A percentile compares a stretch with the other conserved stretches of the same genome.
phyloP scores from a whole-genome alignment of 1,140 invertebrate genomes.

The Cecropterus lyciades region DNA sequence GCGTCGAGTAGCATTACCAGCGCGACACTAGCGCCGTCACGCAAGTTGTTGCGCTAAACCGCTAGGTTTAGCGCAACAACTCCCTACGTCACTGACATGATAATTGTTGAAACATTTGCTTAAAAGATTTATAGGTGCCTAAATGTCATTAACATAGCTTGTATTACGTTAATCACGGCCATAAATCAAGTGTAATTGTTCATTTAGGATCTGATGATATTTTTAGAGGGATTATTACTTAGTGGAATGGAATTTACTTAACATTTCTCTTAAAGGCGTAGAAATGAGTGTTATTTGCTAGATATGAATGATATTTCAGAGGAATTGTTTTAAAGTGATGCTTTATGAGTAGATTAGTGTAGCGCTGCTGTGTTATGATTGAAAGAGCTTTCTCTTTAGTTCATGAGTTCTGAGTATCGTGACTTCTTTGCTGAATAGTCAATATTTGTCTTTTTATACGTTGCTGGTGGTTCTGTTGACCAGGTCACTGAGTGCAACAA shows the following conservation, averaged over 20 bases:
- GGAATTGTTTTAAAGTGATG: too few relatives aligned
- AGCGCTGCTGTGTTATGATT: too few relatives aligned
- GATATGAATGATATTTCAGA: too few relatives aligned
- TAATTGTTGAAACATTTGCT: slow-evolving; percentile 62
- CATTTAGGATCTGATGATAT: slow-evolving; percentile 28
- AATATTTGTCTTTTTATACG: too few relatives aligned
- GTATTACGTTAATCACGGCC: slow-evolving; percentile 20
- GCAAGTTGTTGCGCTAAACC: too few relatives aligned
- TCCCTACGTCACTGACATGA: slow-evolving; percentile 44
- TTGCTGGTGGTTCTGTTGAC: too few relatives aligned
- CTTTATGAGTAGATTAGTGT: too few relatives aligned
- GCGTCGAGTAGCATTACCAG: slow-evolving; percentile 54
- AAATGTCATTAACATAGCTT: slow-evolving; percentile 32
- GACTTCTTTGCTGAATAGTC: too few relatives aligned
- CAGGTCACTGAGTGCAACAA: too few relatives aligned
- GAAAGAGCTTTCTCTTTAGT: too few relatives aligned
- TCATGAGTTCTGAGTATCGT: too few relatives aligned
- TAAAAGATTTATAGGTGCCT: slow-evolving; percentile 63
- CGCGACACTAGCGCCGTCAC: slow-evolving; percentile 48
- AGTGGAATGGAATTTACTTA: slow-evolving; percentile 2
- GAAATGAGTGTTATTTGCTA: background rate
- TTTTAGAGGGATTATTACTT: slow-evolving; percentile 16
- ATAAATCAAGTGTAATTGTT: slow-evolving; percentile 29
- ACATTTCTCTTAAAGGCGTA: background rate
- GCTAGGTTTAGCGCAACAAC: slow-evolving; percentile 45